phyloP scores from a whole-genome alignment of 2,888 invertebrate species.

The Caenorhabditis uteleia region DNA sequence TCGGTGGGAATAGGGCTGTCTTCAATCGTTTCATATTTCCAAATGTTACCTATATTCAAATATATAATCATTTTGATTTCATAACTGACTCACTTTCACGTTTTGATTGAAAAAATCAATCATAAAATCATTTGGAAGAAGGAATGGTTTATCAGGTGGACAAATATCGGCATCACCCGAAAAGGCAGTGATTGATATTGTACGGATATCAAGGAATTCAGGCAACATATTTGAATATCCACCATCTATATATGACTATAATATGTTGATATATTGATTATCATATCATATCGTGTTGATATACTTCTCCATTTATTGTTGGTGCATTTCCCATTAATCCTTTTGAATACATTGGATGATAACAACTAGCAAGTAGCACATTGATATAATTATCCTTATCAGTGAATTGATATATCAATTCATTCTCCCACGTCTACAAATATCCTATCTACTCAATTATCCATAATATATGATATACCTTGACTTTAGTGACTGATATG shows the following conservation, averaged over 20 bases:
- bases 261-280: neutral
- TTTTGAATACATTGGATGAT: slow-evolving; percentile 90
- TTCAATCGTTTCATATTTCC: slow-evolving; percentile 68
- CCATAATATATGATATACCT: neutral
- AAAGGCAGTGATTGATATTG: slow-evolving; percentile 93
- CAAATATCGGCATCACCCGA: slow-evolving; percentile 75
- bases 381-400: slow-evolving; percentile 59
- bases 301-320: slow-evolving; percentile 72
- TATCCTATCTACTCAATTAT: neutral
- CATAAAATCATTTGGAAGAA: slow-evolving; percentile 58
- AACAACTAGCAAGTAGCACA: slow-evolving; percentile 77
- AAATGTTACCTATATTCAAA: slow-evolving; percentile 65
- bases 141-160: slow-evolving; percentile 50
- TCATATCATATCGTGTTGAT: neutral
- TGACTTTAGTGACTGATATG: slow-evolving; percentile 46
- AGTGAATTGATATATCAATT: slow-evolving; percentile 51
- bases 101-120: slow-evolving; percentile 64
- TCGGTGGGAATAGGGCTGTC: slow-evolving; percentile 71
- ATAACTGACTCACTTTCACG: slow-evolving; percentile 54
- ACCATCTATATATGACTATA: slow-evolving; percentile 85
- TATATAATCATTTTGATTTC: neutral
- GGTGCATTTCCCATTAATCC: slow-evolving; percentile 79
- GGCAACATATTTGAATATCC: slow-evolving; percentile 94
- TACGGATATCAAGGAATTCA: slow-evolving; percentile 84
- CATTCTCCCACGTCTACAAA: slow-evolving; percentile 55